phyloP scores from a whole-genome alignment of 2,888 invertebrate species.

The Aspidapion aeneum region DNA sequence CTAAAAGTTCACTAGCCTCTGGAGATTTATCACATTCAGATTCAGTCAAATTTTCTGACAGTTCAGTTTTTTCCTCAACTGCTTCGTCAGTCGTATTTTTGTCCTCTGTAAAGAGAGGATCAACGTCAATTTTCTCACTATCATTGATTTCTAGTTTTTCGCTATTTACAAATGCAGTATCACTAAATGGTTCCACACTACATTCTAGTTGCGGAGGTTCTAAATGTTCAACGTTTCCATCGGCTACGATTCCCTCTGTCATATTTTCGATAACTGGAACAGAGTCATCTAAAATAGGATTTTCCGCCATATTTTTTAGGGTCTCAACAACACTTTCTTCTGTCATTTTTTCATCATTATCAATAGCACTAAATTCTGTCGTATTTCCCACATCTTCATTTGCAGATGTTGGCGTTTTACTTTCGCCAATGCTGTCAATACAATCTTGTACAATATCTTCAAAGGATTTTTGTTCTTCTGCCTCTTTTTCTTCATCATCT shows the following conservation, averaged over 20 bases:
- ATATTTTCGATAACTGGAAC: slow-evolving; percentile 23
- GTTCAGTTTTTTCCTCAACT: slow-evolving; percentile 4
- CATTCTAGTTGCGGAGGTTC: slow-evolving; percentile 23
- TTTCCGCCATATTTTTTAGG: background rate
- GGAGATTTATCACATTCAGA: slow-evolving; percentile 19
- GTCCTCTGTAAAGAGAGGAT: background rate
- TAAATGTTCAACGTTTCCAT: slow-evolving; percentile 14
- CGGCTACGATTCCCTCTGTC: slow-evolving; percentile 5
- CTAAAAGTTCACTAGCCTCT: slow-evolving; percentile 13
- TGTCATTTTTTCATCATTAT: background rate
- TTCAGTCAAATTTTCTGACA: slow-evolving; percentile 15
- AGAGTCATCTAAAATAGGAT: slow-evolving; percentile 9
- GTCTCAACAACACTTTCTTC: too few species aligned
- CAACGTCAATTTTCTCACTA: slow-evolving; percentile 5
- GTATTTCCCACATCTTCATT: background rate
- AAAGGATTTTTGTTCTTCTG: slow-evolving; percentile 14
- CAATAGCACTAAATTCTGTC: background rate
- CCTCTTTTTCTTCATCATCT: slow-evolving; percentile 13
- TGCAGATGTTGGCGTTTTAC: background rate
- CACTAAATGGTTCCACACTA: slow-evolving; percentile 10
- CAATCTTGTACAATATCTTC: slow-evolving; percentile 18
- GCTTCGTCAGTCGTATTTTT: slow-evolving; percentile 18
- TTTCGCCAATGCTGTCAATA: slow-evolving; percentile 15
- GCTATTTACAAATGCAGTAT: slow-evolving; percentile 1
- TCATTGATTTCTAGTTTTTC: slow-evolving; percentile 1